These are phyloP conservation scores for Botrylloides violaceus DNA, from an alignment of 23 tunicate genomes.

Conservation along the genomic window DNA sequence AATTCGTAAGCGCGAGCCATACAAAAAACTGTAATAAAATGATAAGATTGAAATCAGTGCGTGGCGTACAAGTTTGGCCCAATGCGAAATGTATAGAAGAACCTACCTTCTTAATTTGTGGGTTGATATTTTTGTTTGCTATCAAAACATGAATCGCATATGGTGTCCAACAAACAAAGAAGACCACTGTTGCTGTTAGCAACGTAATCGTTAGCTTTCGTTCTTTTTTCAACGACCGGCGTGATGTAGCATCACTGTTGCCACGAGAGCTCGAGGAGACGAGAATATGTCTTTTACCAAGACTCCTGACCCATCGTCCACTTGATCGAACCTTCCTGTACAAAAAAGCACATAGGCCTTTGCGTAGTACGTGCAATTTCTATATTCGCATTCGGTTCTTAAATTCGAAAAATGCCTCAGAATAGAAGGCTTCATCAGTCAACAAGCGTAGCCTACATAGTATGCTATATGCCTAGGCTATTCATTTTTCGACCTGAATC, in stretches of 20 bases:
- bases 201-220: constrained; percentile 28
- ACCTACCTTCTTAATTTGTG: constrained; percentile 12
- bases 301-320: not conserved
- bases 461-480: too few species aligned
- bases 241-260: not conserved
- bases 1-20: constrained; percentile 40
- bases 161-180: constrained; percentile 47
- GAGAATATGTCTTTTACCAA: constrained; percentile 1
- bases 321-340: constrained; percentile 11
- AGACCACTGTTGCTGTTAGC: constrained; percentile 21
- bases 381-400: too few species aligned
- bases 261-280: not conserved
- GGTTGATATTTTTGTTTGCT: not conserved
- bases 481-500: too few species aligned
- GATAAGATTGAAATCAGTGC: not conserved
- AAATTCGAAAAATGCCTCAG: too few species aligned
- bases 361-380: too few species aligned
- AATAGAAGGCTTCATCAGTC: too few species aligned
- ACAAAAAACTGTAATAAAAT: constrained; percentile 25
- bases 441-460: too few species aligned
- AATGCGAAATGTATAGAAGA: too few species aligned
- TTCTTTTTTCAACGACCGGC: constrained; percentile 10
- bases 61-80: not conserved
- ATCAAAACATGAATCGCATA: constrained; percentile 25
- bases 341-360: too few species aligned